These are phyloP conservation scores for Eremobia ochroleuca DNA, from an alignment of 2,888 invertebrate genomes.

Conservation along the genomic window DNA sequence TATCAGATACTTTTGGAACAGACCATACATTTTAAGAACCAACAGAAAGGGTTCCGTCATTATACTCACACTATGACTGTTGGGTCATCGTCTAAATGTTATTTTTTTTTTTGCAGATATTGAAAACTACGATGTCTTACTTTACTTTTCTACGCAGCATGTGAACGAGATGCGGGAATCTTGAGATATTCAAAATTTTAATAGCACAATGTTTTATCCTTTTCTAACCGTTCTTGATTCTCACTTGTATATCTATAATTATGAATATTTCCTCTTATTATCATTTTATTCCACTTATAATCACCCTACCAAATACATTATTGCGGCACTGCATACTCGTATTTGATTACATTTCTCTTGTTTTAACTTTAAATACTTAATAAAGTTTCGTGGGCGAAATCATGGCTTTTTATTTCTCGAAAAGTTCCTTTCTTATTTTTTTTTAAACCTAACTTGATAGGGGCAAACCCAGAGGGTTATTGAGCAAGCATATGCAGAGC, in stretches of 20 bases:
- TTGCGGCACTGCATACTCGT: not conserved
- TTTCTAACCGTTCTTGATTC: not conserved
- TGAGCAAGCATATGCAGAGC: too few relatives aligned
- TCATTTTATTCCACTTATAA: not conserved
- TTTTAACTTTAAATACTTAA: not conserved
- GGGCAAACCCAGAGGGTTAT: too few relatives aligned
- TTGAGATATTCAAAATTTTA: not conserved
- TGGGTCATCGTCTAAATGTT: not conserved
- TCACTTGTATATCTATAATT: not conserved
- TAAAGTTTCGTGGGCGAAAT: not conserved
- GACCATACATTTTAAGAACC: not conserved
- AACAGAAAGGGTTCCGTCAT: not conserved
- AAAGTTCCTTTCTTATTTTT: not conserved
- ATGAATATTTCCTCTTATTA: not conserved
- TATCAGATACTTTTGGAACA: not conserved
- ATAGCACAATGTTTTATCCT: not conserved
- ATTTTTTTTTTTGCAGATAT: constrained; percentile 34
- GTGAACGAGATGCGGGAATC: not conserved
- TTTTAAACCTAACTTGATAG: not conserved
- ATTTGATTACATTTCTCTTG: not conserved
- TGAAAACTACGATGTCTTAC: constrained; percentile 41
- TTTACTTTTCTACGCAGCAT: constrained; percentile 43
- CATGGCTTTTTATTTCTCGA: not conserved
- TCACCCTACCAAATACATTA: not conserved
- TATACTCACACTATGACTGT: not conserved